These are phyloP conservation scores for Myotis myotis DNA, from an alignment of 2,797 vertebrate genomes.

Conservation along the genomic window DNA sequence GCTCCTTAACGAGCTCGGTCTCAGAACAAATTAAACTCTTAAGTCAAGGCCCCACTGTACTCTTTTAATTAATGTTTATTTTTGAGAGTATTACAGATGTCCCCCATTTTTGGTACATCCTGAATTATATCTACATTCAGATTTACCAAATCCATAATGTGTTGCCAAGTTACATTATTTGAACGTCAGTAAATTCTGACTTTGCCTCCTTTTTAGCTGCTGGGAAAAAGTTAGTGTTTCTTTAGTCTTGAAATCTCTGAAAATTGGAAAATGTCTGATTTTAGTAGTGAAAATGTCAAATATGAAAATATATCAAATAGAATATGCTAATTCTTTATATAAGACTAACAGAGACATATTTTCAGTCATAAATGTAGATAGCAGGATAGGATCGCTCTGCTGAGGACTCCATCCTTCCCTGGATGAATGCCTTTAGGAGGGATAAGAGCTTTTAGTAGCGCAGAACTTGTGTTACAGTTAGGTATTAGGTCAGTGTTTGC, in stretches of 20 bases:
- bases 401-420: neutral
- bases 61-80: neutral
- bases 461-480: neutral
- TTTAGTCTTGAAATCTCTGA: slow-evolving; percentile 12
- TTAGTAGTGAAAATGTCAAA: slow-evolving; percentile 16
- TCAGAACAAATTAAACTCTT: too few species aligned
- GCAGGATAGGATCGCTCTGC: neutral
- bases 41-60: neutral
- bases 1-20: too few species aligned
- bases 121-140: neutral
- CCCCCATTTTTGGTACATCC: neutral
- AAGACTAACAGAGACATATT: neutral
- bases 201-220: neutral
- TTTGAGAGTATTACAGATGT: neutral
- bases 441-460: neutral
- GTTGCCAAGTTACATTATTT: neutral
- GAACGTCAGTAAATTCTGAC: slow-evolving; percentile 11
- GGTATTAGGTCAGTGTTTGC: neutral
- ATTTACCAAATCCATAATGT: neutral
- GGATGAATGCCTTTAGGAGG: neutral
- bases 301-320: neutral
- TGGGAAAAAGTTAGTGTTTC: slow-evolving; percentile 8
- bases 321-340: neutral
- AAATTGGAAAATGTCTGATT: neutral
- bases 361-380: neutral